A percentile compares a stretch with the other conserved stretches of the same genome.
These are phyloP conservation scores for Aphidius ervi DNA, from an alignment of 1,140 invertebrate genomes.

Conservation along the genomic window DNA sequence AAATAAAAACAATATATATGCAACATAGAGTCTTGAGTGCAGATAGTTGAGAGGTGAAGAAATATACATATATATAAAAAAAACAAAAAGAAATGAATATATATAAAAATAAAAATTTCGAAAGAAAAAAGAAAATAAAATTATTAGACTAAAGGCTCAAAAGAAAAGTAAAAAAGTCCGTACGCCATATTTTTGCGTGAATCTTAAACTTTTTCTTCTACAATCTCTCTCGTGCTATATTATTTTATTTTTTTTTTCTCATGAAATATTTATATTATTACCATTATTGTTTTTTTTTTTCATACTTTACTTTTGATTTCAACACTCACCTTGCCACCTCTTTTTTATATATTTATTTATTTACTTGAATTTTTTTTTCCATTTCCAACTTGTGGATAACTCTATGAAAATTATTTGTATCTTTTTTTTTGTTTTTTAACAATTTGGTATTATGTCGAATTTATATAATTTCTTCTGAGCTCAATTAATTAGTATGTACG, in stretches of 20 bases:
- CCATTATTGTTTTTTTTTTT: constrained; percentile 7
- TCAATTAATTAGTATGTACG: constrained; percentile 16
- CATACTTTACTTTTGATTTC: constrained; percentile 12
- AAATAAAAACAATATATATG: not conserved
- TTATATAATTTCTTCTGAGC: constrained; percentile 2
- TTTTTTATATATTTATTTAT: not conserved
- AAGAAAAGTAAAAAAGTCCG: constrained; percentile 20
- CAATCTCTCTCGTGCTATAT: constrained; percentile 5
- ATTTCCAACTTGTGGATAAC: not conserved
- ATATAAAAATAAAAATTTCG: not conserved
- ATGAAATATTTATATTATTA: constrained; percentile 8
- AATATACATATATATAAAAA: not conserved
- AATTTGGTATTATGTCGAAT: not conserved
- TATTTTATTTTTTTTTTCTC: constrained; percentile 8
- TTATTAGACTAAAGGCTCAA: not conserved
- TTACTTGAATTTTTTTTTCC: not conserved
- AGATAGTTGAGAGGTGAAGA: not conserved
- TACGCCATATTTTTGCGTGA: constrained; percentile 17
- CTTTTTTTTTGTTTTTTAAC: not conserved
- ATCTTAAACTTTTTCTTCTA: constrained; percentile 11
- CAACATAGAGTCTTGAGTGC: constrained; percentile 2
- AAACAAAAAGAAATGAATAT: not conserved
- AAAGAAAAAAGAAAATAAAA: not conserved
- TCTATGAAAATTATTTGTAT: not conserved
- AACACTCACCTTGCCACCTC: not conserved